phyloP scores from a whole-genome alignment of 2,113 vertebrate genomes.

The Pollimyrus isidori region DNA sequence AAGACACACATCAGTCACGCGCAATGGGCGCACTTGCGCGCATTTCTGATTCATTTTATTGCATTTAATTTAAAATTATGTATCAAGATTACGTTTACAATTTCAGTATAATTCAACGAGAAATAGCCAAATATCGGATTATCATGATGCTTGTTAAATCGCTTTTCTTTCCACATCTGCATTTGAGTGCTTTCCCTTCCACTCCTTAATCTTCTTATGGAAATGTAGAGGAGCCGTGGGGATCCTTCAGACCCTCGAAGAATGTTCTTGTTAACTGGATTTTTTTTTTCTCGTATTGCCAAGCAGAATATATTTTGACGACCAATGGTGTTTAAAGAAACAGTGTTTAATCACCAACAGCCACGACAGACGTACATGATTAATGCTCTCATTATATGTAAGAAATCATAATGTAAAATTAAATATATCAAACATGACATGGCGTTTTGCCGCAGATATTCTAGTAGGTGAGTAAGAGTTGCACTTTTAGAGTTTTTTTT shows the following conservation, averaged over 20 bases:
- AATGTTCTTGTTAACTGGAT: constrained; percentile 88
- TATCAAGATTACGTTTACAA: constrained; percentile 30
- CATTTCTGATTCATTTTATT: not conserved
- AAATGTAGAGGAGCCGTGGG: constrained; percentile 94
- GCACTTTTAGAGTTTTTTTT: not conserved
- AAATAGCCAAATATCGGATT: constrained; percentile 89
- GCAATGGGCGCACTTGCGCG: not conserved
- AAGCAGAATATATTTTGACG: constrained; percentile 86
- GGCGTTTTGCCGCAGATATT: not conserved
- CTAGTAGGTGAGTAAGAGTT: not conserved
- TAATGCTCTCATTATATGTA: not conserved
- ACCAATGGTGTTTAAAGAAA: constrained; percentile 73
- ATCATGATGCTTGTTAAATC: constrained; percentile 95
- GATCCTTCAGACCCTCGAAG: constrained; percentile 78
- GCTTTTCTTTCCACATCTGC: constrained; percentile 83
- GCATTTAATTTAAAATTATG: constrained; percentile 14
- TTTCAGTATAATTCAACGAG: constrained; percentile 90
- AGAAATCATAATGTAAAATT: not conserved
- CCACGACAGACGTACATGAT: constrained; percentile 31
- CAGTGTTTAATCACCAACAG: constrained; percentile 77
- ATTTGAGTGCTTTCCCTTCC: constrained; percentile 89
- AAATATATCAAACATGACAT: not conserved
- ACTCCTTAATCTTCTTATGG: constrained; percentile 98
- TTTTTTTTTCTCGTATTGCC: constrained; percentile 92
- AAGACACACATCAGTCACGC: constrained; percentile 52